Evolutionary conservation across 2,797 vertebrate genomes (phyloP).

Genomic region (Leptatherina wallacei): DNA sequence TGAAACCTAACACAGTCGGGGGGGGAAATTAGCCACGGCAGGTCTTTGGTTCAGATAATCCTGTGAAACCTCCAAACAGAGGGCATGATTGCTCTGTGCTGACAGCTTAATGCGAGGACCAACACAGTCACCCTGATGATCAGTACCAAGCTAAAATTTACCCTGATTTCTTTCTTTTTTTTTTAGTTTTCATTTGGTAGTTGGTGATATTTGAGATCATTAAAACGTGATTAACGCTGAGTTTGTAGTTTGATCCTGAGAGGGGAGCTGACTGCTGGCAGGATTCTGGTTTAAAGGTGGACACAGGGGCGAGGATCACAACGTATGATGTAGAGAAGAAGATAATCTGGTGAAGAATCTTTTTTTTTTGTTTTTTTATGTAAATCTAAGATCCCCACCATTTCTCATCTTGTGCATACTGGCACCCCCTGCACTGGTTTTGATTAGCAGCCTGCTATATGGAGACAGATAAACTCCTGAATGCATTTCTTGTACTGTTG

Average conservation of each 20-base stretch:
- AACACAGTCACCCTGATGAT: background rate
- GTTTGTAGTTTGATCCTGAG: constrained; percentile 56
- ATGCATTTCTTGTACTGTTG: constrained; percentile 97
- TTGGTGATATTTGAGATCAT: constrained; percentile 61
- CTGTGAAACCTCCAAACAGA: constrained; percentile 22
- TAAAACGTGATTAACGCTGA: constrained; percentile 25
- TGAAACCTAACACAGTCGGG: background rate
- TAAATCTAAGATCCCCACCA: constrained; percentile 13
- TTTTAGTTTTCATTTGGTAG: constrained; percentile 11
- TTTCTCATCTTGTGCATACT: constrained; percentile 24
- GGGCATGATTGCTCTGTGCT: constrained; percentile 8
- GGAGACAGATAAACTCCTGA: constrained; percentile 98
- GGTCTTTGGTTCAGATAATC: constrained; percentile 55
- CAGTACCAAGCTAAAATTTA: background rate
- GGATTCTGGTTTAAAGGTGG: background rate
- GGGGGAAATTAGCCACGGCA: background rate
- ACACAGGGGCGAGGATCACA: constrained; percentile 22
- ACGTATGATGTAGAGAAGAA: constrained; percentile 29
- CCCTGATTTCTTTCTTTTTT: too few relatives aligned
- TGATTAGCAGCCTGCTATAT: constrained; percentile 90
- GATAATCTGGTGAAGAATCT: constrained; percentile 37
- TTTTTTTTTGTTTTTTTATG: background rate
- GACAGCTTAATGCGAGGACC: too few relatives aligned
- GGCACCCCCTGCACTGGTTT: constrained; percentile 53
- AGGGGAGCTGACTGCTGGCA: constrained; percentile 22